These are phyloP conservation scores for Drosophila nigromelanica DNA, from an alignment of 1,140 invertebrate species.

Conservation along the genomic window DNA sequence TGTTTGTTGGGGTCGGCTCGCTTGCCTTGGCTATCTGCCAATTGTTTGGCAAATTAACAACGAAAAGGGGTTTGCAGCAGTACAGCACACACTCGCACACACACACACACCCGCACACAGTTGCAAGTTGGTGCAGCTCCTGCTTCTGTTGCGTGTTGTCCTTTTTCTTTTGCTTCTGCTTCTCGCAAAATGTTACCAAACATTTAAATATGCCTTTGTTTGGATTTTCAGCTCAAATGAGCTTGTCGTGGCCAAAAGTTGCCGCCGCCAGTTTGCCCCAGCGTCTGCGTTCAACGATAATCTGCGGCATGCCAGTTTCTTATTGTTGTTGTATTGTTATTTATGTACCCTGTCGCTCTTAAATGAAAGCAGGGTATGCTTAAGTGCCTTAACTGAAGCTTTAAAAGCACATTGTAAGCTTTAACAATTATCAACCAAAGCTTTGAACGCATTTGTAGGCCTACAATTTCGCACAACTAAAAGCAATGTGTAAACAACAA, in stretches of 20 bases:
- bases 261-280: constrained; percentile 28
- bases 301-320: constrained; percentile 41
- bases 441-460: too few relatives aligned
- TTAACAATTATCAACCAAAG: neutral
- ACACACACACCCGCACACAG: constrained; percentile 1
- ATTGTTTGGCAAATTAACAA: constrained; percentile 81
- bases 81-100: neutral
- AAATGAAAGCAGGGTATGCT: neutral
- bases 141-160: constrained; percentile 36
- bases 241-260: constrained; percentile 56
- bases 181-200: constrained; percentile 61
- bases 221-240: constrained; percentile 62
- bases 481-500: too few relatives aligned
- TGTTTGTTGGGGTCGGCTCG: constrained; percentile 31
- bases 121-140: constrained; percentile 33
- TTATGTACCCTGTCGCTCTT: constrained; percentile 13
- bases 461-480: too few relatives aligned
- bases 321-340: constrained; percentile 20
- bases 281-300: constrained; percentile 44
- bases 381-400: neutral
- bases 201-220: constrained; percentile 81
- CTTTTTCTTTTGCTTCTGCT: constrained; percentile 16
- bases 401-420: neutral
- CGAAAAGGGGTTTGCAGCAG: constrained; percentile 56
- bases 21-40: constrained; percentile 72